phyloP scores from a whole-genome alignment of 1,140 invertebrate species.

The Phocides pigmalion region DNA sequence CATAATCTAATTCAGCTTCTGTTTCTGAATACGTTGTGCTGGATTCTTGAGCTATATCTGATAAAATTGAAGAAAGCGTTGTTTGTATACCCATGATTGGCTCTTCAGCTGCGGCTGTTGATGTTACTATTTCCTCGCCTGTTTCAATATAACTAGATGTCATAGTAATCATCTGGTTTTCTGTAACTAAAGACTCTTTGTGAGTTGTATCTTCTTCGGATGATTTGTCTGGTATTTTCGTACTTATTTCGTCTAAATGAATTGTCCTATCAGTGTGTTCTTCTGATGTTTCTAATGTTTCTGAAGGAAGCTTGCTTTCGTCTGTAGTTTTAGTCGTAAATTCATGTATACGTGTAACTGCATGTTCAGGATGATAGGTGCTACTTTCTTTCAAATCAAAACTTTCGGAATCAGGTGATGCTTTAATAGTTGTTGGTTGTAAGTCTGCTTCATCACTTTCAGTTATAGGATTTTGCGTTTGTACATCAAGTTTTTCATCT shows the following conservation, averaged over 20 bases:
- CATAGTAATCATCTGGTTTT: not conserved
- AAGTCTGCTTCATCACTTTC: slow-evolving; percentile 1
- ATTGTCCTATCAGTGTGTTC: not conserved
- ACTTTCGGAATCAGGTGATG: not conserved
- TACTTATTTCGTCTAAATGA: not conserved
- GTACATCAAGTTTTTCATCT: slow-evolving; percentile 6
- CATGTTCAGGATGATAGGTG: not conserved
- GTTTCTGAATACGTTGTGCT: too few species aligned
- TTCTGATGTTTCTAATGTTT: not conserved
- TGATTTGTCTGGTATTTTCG: slow-evolving; percentile 3
- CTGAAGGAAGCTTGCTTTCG: not conserved
- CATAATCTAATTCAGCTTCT: not conserved
- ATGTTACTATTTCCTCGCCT: not conserved
- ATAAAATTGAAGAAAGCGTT: too few species aligned
- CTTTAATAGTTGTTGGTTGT: not conserved
- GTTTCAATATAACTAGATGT: not conserved
- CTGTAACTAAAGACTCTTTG: not conserved
- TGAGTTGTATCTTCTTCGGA: slow-evolving; percentile 19
- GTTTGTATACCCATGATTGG: too few species aligned
- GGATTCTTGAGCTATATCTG: too few species aligned
- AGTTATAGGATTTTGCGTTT: slow-evolving; percentile 6
- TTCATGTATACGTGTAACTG: not conserved
- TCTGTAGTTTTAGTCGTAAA: not conserved
- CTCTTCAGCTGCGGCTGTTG: not conserved
- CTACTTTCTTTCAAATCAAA: not conserved